These are phyloP conservation scores for Varanus salvator DNA, from an alignment of 2,113 vertebrate species.

Conservation along the genomic window DNA sequence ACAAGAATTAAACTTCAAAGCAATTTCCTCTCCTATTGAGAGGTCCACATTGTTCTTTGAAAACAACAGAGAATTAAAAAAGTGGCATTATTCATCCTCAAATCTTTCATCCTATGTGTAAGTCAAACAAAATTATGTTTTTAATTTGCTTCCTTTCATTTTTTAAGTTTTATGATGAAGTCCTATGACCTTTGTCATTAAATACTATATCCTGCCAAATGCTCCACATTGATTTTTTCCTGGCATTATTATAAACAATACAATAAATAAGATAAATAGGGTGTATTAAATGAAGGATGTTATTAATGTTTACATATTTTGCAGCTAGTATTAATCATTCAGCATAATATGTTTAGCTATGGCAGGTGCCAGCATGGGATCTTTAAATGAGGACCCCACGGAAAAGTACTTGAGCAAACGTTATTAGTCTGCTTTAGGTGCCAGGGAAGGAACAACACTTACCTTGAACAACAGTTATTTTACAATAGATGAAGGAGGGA, in stretches of 20 bases:
- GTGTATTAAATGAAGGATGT: constrained; percentile 38
- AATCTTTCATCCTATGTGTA: constrained; percentile 52
- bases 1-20: constrained; percentile 43
- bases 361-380: background rate
- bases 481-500: background rate
- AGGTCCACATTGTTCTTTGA: constrained; percentile 48
- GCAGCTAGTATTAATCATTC: constrained; percentile 61
- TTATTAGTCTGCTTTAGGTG: background rate
- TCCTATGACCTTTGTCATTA: constrained; percentile 48
- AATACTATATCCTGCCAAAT: constrained; percentile 44
- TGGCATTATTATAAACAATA: constrained; percentile 56
- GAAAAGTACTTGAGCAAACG: background rate
- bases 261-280: constrained; percentile 55
- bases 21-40: constrained; percentile 57
- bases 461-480: too few relatives aligned
- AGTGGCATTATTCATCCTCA: constrained; percentile 44
- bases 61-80: constrained; percentile 49
- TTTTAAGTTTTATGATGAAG: constrained; percentile 54
- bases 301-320: constrained; percentile 59
- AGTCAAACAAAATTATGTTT: constrained; percentile 59
- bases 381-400: background rate
- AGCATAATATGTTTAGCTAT: constrained; percentile 32
- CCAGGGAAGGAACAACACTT: too few relatives aligned
- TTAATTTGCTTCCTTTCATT: constrained; percentile 54
- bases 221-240: constrained; percentile 62